phyloP scores from a whole-genome alignment of 2,113 vertebrate genomes.

The Anseranas semipalmata region DNA sequence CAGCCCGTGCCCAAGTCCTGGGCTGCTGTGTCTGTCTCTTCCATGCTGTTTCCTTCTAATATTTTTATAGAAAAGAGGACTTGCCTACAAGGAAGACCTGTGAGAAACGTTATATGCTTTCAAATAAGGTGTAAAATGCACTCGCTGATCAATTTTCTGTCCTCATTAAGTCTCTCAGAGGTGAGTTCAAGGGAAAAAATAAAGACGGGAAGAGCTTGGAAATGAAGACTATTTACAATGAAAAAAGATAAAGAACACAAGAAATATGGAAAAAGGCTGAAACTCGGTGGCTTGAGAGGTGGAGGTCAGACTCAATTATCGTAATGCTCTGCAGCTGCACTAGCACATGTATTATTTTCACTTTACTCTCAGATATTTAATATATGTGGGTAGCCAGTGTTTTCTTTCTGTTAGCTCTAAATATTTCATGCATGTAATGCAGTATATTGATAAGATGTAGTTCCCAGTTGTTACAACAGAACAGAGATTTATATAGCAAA shows the following conservation, averaged over 20 bases:
- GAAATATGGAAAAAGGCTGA: neutral
- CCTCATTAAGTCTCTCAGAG: slow-evolving; percentile 53
- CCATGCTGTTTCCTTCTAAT: neutral
- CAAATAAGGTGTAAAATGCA: slow-evolving; percentile 30
- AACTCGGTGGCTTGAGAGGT: neutral
- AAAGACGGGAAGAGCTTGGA: slow-evolving; percentile 12
- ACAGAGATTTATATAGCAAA: neutral
- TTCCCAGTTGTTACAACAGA: neutral
- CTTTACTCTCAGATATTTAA: neutral
- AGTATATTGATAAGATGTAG: neutral
- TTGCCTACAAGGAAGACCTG: neutral
- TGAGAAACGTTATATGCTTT: slow-evolving; percentile 18
- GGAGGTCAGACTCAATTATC: neutral
- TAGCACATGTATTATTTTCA: slow-evolving; percentile 3
- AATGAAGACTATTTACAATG: neutral
- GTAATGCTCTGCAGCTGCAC: slow-evolving; percentile 12
- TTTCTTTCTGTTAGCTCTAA: slow-evolving; percentile 18
- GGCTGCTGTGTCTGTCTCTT: neutral
- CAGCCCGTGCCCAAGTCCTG: neutral
- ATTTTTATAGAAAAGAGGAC: neutral
- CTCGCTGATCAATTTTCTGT: slow-evolving; percentile 23
- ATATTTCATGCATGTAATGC: neutral
- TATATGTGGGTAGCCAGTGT: neutral
- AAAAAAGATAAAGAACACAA: neutral
- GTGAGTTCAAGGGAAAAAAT: slow-evolving; percentile 27